Base-by-base conservation (phyloP, 2,113 vertebrate species). In the Choloepus hoffmanni region DNA sequence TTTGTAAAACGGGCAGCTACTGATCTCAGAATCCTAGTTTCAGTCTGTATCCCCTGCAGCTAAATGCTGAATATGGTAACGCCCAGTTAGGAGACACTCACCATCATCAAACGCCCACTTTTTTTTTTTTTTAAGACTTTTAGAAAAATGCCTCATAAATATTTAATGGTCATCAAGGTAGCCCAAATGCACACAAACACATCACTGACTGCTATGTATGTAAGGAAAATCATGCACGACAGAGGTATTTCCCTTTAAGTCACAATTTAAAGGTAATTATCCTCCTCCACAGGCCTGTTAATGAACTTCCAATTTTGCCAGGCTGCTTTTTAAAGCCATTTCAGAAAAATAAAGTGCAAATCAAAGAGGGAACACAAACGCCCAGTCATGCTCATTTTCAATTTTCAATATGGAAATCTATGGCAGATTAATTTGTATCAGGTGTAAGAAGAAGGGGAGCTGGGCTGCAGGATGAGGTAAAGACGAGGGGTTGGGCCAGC, bases 281-380 rank as follows among this genome's bases (percentile, higher is more conserved):
- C 88, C 48, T 36, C 50, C 58, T 65, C 28, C 26, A 15, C 45
- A 76, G 26, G 24, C 50, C 28, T 48, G 58, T 85, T 62, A 40
- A 67, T 21, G 72, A 60, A 53, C 45, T 43, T 89, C 73, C 26
- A 10, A 13, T 48, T 76, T 65, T 53, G 55, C 65, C 72, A 0
- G 48, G 78, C 89, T 6, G 30, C 30, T 28, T 91, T 12, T n/a
- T 28, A 94, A 92, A 92, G 73, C 43, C 67, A 23, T 81, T 85
- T 63, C 85, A 68, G 78, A 67, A 92, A 89, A 88, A 45, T 26
- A 73, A 62, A 81, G 58, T 45, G 73, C 58, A 85, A 92, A 70
- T 48, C 21, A 24, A 84, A 92, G 85, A 28, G 43, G 89, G 15
- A 74, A 94, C 73, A 95, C 23, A 11, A 85, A 36, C 23, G 78